phyloP scores from a whole-genome alignment of 2,797 vertebrate genomes.

The Crypturellus tataupa region DNA sequence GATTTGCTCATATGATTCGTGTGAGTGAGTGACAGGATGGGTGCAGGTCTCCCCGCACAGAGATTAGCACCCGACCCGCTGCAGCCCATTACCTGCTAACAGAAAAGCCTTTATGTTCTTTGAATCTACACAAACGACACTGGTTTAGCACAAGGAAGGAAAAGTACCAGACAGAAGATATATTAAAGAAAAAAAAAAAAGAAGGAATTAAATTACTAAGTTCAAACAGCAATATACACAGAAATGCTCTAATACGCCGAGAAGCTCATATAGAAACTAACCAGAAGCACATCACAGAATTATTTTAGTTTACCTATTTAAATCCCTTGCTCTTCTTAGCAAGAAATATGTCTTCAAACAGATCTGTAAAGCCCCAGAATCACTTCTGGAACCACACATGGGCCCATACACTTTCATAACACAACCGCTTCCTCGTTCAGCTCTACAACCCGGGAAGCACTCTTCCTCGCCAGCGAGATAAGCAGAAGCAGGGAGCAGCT shows the following conservation, averaged over 20 bases:
- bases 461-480: background rate
- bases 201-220: background rate
- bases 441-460: background rate
- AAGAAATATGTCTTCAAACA: rapidly evolving
- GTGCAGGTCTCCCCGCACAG: rapidly evolving
- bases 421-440: background rate
- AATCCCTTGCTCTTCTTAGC: background rate
- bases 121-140: background rate
- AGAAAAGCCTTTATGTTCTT: background rate
- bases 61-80: background rate
- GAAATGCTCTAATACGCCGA: background rate
- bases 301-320: background rate
- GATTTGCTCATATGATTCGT: background rate
- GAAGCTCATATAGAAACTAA: background rate
- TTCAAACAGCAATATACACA: rapidly evolving
- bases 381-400: rapidly evolving
- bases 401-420: rapidly evolving
- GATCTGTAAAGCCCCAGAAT: background rate
- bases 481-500: background rate
- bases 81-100: background rate
- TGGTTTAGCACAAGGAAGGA: background rate
- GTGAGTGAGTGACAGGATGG: background rate
- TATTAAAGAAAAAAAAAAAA: background rate
- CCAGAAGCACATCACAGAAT: background rate
- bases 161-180: background rate